phyloP scores from a whole-genome alignment of 2,797 vertebrate genomes.

The Cephalopachus bancanus region DNA sequence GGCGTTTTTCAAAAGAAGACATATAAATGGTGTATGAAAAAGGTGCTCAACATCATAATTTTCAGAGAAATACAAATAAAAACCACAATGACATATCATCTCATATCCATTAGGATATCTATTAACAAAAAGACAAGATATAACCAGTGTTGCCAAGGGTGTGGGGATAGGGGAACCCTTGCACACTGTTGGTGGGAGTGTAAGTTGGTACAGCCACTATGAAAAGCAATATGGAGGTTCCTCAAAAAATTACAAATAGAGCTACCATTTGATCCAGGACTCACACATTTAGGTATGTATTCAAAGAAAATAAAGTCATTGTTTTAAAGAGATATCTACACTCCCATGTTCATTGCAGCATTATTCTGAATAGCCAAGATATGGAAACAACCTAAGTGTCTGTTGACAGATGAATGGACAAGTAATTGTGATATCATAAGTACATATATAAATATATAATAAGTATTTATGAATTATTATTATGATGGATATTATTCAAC shows the following conservation, averaged over 20 bases:
- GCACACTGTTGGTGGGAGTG: not conserved
- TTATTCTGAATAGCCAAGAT: not conserved
- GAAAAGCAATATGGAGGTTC: not conserved
- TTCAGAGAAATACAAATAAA: not conserved
- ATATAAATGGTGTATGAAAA: not conserved
- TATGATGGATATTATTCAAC: not conserved
- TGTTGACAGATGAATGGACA: not conserved
- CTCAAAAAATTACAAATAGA: conserved; percentile 8
- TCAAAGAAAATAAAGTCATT: not conserved
- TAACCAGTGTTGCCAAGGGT: not conserved
- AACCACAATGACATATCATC: not conserved
- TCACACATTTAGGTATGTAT: not conserved
- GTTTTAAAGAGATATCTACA: not conserved
- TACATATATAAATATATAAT: not conserved
- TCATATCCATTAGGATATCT: not conserved
- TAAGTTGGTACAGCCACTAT: not conserved
- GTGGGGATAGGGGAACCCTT: not conserved
- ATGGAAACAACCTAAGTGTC: not conserved
- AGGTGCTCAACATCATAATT: not conserved
- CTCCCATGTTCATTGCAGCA: not conserved
- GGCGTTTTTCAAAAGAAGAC: not conserved
- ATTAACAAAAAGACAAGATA: not conserved
- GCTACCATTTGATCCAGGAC: not conserved
- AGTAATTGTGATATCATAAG: not conserved
- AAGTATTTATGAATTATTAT: not conserved